Evolutionary conservation across 2,797 vertebrate species (phyloP).

Genomic region (Poeciliopsis turneri): DNA sequence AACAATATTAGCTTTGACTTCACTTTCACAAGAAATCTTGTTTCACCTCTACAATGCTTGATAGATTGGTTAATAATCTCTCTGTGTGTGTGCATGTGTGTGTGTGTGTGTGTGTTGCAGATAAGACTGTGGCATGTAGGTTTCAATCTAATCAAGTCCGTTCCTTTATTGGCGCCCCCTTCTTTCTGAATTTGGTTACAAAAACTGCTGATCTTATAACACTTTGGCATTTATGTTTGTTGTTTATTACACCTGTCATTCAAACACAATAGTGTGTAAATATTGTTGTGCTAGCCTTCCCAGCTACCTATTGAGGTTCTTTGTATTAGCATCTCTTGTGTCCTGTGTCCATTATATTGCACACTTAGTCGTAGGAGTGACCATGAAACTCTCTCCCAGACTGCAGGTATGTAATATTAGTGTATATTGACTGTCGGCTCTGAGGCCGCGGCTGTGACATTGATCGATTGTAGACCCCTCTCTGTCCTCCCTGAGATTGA

Average conservation of each 20-base stretch:
- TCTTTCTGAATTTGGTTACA: constrained; percentile 18
- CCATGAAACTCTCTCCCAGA: constrained; percentile 6
- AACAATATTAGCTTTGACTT: neutral
- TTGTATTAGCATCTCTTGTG: too few species aligned
- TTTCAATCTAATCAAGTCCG: constrained; percentile 14
- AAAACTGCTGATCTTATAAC: constrained; percentile 4
- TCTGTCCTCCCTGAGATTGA: constrained; percentile 34
- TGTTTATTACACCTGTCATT: neutral
- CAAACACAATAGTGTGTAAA: neutral
- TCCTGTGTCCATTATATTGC: neutral
- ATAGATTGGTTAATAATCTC: neutral
- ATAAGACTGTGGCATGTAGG: constrained; percentile 16
- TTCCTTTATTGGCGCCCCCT: neutral
- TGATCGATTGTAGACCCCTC: constrained; percentile 42
- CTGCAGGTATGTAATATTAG: constrained; percentile 26
- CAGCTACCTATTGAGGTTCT: neutral
- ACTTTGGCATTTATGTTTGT: neutral
- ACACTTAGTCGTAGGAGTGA: constrained; percentile 10
- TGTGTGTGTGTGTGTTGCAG: neutral
- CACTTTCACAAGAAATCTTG: neutral
- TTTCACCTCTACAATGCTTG: neutral
- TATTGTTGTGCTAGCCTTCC: neutral
- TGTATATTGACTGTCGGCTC: constrained; percentile 42
- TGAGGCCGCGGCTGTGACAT: constrained; percentile 42
- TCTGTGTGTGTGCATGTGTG: neutral